Evolutionary conservation across 2,797 vertebrate species (phyloP), one percentile per base, ranked within the genome.

Genomic region (Galagoides demidoff): DNA sequence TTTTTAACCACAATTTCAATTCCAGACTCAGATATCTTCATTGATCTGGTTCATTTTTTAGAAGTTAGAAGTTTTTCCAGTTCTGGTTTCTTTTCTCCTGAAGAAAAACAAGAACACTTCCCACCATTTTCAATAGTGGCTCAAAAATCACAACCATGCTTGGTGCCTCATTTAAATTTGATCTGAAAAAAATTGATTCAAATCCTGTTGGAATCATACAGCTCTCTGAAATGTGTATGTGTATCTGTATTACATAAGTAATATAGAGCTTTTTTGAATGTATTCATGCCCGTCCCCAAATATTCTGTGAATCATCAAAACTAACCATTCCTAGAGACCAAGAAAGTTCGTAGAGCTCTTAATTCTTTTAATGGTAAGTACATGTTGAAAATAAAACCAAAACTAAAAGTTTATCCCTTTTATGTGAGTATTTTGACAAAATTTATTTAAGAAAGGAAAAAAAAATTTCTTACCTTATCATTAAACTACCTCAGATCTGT

Each of bases 1-100:
- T 92, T 87, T 82, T 85, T 43, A 79, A 91, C 91, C 66, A 61
- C 20, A 64, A 63, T n/a, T 91, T 70, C 43, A 81, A 29, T 81
- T 94, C 64, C 86, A 43, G 27, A 39, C 45, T 89, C 45, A 8
- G 0, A 25, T 12, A 68, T 6, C 7, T 76, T 27, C 74, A 14
- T 17, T 39, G 59, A 89, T 71, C 86, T 52, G 37, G 3, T 70
- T 85, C 20, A 52, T 20, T n/a, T 76, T 71, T 71, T 45, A 55
- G 37, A 79, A 55, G 14, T 64, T 78, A 29, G 5, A 79, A 14
- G 16, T 52, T 92, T 79, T 92, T 85, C 49, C 10, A 52, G 25
- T 78, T 74, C n/a, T 31, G 13, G 16, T 49, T 76, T 74, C 7
- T 93, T 90, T 96, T 95, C 76, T 88, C 57, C 7, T 78, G 55